A percentile compares a stretch with the other conserved stretches of the same genome.
phyloP scores from a whole-genome alignment of 2,113 vertebrate species.

The Protomyctophum bolini region DNA sequence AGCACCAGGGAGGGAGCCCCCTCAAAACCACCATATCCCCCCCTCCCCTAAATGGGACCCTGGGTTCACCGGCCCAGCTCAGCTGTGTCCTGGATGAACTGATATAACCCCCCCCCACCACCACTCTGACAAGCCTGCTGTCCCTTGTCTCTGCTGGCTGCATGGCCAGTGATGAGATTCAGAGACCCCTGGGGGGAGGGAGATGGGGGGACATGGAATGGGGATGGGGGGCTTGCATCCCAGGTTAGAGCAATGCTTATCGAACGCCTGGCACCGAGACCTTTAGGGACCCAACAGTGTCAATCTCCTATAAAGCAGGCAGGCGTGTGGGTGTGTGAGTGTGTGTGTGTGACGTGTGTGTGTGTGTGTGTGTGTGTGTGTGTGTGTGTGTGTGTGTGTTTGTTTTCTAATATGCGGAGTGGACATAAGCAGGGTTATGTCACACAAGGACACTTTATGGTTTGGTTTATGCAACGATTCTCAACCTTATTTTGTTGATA shows the following conservation, averaged over 20 bases:
- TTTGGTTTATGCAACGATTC: neutral
- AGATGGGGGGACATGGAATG: too few species aligned
- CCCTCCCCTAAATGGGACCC: neutral
- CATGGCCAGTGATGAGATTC: conserved; percentile 64
- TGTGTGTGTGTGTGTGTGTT: neutral
- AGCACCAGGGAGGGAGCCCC: conserved; percentile 47
- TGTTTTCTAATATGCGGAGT: neutral
- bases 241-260: conserved; percentile 40
- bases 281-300: neutral
- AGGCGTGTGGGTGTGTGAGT: neutral
- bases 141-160: too few species aligned
- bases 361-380: neutral
- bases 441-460: neutral
- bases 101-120: conserved; percentile 30
- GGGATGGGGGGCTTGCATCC: conserved; percentile 28
- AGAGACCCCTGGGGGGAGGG: conserved; percentile 33
- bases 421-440: conserved; percentile 12
- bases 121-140: neutral
- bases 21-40: neutral
- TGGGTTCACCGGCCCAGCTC: conserved; percentile 34
- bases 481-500: too few species aligned
- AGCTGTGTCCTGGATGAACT: conserved; percentile 44
- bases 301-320: neutral
- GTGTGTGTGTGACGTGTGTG: neutral
- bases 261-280: conserved; percentile 27